These are phyloP conservation scores for Tragelaphus scriptus DNA, from an alignment of 2,113 vertebrate species.

Conservation along the genomic window DNA sequence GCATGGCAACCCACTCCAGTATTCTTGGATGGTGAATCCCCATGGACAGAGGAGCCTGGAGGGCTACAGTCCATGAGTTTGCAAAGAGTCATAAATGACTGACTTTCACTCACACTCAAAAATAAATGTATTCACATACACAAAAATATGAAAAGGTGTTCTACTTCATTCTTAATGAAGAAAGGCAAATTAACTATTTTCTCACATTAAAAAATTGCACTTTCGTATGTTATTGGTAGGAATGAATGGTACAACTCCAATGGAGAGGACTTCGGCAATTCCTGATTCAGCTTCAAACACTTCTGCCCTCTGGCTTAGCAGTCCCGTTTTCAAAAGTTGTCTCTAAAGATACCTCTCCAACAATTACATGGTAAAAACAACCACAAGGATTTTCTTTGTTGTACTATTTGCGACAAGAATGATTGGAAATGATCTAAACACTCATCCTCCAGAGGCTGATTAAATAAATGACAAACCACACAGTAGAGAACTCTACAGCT, in stretches of 20 bases:
- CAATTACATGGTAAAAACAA: not conserved
- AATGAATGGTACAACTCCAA: not conserved
- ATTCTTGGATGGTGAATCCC: not conserved
- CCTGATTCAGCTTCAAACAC: not conserved
- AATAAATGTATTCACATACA: not conserved
- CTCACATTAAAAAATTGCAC: not conserved
- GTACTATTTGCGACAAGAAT: not conserved
- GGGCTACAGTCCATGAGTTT: not conserved
- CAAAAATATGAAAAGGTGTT: not conserved
- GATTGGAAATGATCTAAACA: not conserved
- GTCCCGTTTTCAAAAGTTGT: not conserved
- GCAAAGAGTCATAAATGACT: not conserved
- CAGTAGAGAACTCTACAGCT: not conserved
- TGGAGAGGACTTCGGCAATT: no score
- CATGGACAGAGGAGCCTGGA: not conserved
- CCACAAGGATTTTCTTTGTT: not conserved
- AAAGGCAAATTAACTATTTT: not conserved
- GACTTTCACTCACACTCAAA: not conserved
- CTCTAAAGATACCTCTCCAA: not conserved
- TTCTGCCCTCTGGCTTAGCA: not conserved
- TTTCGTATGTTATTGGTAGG: not conserved
- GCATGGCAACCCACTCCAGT: not conserved
- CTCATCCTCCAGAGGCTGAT: not conserved
- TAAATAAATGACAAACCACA: not conserved
- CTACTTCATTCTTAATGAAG: not conserved